phyloP scores from a whole-genome alignment of 1,140 invertebrate species.

The Delia radicum region DNA sequence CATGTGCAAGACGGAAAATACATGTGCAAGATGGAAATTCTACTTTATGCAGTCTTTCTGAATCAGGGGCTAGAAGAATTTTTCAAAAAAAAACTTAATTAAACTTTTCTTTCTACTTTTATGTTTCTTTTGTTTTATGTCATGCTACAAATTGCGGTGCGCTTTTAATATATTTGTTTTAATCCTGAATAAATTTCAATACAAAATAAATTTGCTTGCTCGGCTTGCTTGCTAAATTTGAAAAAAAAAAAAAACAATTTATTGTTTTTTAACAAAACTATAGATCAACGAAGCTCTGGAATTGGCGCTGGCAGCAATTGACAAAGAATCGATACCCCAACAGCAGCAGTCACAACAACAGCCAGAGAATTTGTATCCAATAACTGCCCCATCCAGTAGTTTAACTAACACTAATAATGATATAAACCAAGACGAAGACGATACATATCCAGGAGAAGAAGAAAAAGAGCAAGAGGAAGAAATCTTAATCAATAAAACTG shows the following conservation, averaged over 20 bases:
- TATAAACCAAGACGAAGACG: not conserved
- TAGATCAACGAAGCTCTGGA: slow-evolving; percentile 64
- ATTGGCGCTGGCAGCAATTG: slow-evolving; percentile 62
- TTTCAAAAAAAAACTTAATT: not conserved
- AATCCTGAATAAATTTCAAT: not conserved
- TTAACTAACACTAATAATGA: slow-evolving; percentile 26
- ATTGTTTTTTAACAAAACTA: not conserved
- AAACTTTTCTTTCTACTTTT: not conserved
- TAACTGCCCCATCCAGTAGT: slow-evolving; percentile 15
- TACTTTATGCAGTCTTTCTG: too few species aligned
- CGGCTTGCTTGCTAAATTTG: not conserved
- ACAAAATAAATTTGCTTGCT: not conserved
- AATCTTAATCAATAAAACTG: slow-evolving; percentile 20
- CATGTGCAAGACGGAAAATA: too few species aligned
- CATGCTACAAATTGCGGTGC: too few species aligned
- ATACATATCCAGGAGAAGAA: not conserved
- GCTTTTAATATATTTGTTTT: not conserved
- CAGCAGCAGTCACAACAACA: slow-evolving; percentile 27
- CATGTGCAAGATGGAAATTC: too few species aligned
- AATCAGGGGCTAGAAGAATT: too few species aligned
- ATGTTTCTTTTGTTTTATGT: not conserved
- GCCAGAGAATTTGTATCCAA: slow-evolving; percentile 23
- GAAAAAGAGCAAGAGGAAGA: not conserved
- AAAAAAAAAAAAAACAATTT: not conserved
- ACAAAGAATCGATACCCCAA: slow-evolving; percentile 55